Base-by-base conservation (phyloP, 2,113 vertebrate genomes). In the Lipophrys pholis region DNA sequence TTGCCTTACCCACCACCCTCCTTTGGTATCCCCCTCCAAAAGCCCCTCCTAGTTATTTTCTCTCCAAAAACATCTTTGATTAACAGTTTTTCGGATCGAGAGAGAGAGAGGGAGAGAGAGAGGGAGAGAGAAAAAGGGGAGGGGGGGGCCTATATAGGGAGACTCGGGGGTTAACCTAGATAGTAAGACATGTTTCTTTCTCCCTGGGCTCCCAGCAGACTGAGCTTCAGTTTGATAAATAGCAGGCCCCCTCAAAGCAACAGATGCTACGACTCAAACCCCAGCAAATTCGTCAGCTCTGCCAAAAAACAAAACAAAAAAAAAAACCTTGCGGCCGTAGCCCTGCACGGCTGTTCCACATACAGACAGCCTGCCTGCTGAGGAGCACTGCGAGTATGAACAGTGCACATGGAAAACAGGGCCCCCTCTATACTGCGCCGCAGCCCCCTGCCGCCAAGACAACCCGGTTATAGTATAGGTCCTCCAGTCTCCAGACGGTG, bases 201-300 rank as follows among this genome's bases (percentile, higher is more conserved):
- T 81, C 70, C 80, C 64, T 80, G 73, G 68, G 71, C 72, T 89
- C 84, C 81, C 81, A 77, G 79, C 77, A 91, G 91, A 88, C 85
- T 70, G 65, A 42, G 67, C 82, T 79, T 84, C 87, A 83, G 78
- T 55, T 90, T 92, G 91, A 92, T 90, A 85, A 91, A 91, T 89
- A 84, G 84, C 87, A 89, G 87, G 73, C 86, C 83, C 76, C 88
- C 87, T 85, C 81, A 82, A 85, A 92, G 87, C 85, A 92, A 89
- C 91, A 91, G 87, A 92, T 90, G 90, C 89, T 81, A 68, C 66
- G 43, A 72, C 87, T 91, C 86, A 87, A 85, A 87, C 76, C 69
- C 75, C 74, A 80, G 78, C 81, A 86, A 84, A 88, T 78, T 73
- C 51, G 56, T 80, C 86, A 82, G 83, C 76, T 49, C 66, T 17